Conservation (phyloP, 2,113 vertebrate species). For the Cyanistes caeruleus region DNA sequence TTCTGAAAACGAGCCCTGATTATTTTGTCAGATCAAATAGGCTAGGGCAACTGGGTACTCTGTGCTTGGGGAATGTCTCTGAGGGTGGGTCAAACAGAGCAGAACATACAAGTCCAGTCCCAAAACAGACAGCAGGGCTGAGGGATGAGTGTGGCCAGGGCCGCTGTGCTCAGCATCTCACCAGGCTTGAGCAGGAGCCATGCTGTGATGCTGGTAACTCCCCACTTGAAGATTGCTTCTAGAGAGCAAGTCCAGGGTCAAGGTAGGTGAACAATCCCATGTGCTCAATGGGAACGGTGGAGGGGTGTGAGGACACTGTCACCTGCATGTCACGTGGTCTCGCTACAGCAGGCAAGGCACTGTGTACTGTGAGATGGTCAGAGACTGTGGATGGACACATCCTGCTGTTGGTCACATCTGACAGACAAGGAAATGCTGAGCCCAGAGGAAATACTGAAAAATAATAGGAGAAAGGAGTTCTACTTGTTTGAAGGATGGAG, state of each 20-base stretch:
- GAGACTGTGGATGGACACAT: background rate
- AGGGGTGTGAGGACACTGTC: background rate
- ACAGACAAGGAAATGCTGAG: background rate
- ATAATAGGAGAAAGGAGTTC: background rate
- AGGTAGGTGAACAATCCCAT: fast-evolving
- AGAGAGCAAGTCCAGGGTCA: background rate
- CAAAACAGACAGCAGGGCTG: background rate
- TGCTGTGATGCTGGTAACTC: background rate
- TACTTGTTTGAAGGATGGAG: background rate
- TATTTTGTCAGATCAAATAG: background rate
- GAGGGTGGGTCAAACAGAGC: background rate
- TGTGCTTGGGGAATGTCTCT: background rate
- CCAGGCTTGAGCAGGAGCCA: background rate
- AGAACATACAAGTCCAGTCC: background rate
- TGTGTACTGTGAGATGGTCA: fast-evolving
- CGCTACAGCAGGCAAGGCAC: background rate
- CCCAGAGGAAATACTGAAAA: background rate
- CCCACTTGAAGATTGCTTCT: background rate
- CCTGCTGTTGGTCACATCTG: background rate
- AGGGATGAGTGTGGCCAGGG: fast-evolving
- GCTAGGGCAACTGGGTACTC: background rate
- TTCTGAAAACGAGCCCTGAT: background rate
- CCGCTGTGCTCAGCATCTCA: background rate
- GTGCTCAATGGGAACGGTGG: fast-evolving
- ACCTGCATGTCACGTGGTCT: fast-evolving